Base-by-base conservation (phyloP, 2,888 invertebrate genomes). In the Blastobasis lacticolella region DNA sequence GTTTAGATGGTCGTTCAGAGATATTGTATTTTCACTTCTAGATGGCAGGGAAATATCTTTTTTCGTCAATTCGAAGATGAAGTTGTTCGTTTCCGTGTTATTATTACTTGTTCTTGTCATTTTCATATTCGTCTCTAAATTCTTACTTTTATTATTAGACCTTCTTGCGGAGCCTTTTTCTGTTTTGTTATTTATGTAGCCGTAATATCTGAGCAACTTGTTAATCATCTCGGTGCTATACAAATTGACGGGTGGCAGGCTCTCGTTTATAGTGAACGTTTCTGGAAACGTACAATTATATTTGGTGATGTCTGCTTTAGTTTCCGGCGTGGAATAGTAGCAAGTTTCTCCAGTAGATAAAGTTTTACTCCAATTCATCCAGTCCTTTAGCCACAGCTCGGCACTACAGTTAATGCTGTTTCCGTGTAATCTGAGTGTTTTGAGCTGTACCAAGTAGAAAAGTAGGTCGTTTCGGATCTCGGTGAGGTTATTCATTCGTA, bases 351-450 rank as follows among this genome's bases (percentile, higher is more conserved):
- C 74, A 52, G 68, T 75, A 38, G 75, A 73, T 49, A 77, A 64
- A 53, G 74, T 84, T 60, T 79, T 81, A 63, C 88, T 88, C 72
- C 79, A 84, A 63, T 75, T 87, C 82, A 94, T 89, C 94, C 94
- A 94, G 54, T 90, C 89, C 38, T 90, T 91, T 1, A 93, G 68
- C 93, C 92, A 93, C 56, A 90, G 77, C 54, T 92, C 85, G 38
- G 90, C 88, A 47, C 88, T 90, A 73, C 95, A 95, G 66, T 93
- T 91, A 78, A 94, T 90, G 37, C 90, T 88, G 73, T 95, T 95
- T 5, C 92, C 93, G 52, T 90, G 90, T 52, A 95, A 74, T 61
- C 92, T 89, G 48, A 95, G 75, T 23, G 90, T 87, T 61, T 91
- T 90, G 49, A 95, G 74, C 67, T 93, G 92, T 0, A 93, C 92